Percentiles rank a stretch among this genome's conserved stretches.
phyloP scores from a whole-genome alignment of 2,888 invertebrate genomes.

The Oxycera nigricornis region DNA sequence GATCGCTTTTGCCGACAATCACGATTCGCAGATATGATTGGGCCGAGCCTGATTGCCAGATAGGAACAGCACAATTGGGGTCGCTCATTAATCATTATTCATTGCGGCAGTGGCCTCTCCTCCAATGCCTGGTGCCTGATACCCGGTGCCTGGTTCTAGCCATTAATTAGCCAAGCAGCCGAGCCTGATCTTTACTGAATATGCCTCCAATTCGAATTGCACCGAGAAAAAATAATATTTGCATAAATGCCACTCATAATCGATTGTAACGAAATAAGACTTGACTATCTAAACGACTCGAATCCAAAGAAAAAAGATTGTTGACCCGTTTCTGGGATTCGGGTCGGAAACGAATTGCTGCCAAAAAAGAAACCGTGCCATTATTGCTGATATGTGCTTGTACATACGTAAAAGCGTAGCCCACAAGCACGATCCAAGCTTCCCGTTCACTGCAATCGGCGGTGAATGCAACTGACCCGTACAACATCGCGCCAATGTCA shows the following conservation, averaged over 20 bases:
- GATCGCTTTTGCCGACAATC: not conserved
- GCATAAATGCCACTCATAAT: not conserved
- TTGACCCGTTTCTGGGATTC: not conserved
- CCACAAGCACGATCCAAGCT: not conserved
- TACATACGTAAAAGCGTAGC: not conserved
- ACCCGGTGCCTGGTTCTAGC: not conserved
- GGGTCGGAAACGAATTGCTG: not conserved
- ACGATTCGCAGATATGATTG: not conserved
- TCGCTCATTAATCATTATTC: constrained; percentile 5
- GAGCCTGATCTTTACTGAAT: not conserved
- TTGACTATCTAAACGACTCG: not conserved
- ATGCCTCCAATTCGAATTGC: not conserved
- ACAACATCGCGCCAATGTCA: not conserved
- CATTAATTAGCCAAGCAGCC: not conserved
- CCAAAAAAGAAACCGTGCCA: not conserved
- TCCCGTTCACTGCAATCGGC: no score
- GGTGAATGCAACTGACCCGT: constrained; percentile 30
- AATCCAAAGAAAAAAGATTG: not conserved
- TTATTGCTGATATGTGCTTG: not conserved
- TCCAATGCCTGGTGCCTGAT: constrained; percentile 9
- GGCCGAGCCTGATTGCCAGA: not conserved
- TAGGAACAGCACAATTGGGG: not conserved
- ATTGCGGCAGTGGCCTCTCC: not conserved
- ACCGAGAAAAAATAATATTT: not conserved
- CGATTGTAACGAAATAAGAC: not conserved